Evolutionary conservation across 2,113 vertebrate species (phyloP), one percentile per base, ranked within the genome.

Genomic region (Melospiza melodia): DNA sequence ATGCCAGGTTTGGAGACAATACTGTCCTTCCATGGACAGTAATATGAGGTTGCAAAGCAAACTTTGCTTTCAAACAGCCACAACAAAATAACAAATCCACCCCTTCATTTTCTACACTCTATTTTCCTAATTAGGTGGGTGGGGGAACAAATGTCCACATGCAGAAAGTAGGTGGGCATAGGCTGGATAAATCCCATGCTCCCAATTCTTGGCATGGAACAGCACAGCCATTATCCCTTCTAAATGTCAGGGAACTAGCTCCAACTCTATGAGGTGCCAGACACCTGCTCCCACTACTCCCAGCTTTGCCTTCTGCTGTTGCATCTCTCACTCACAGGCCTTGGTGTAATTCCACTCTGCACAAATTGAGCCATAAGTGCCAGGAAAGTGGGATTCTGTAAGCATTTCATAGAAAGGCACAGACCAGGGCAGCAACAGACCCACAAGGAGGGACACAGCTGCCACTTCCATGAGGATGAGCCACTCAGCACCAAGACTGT

Each of bases 241-340:
- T 96, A 97, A 98, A 98, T 98, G 98, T 98, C 98, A 98, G 96
- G 96, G 95, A 97, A 95, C 91, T 25, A 33, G 91, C 92, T 98
- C 97, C 97, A 97, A 86, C 93, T 94, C 89, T 66, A 63, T 12
- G 93, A 95, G 92, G 96, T 55, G 97, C 98, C 97, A 98, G 98
- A 97, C 97, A 98, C 98, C 98, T 98, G 97, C 96, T 98, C 96
- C 96, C 96, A 77, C 89, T 58, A 90, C 88, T 97, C 92, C 90
- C 94, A 95, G 95, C 90, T 77, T 89, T 82, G 95, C 94, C 97
- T 97, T 97, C 96, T 96, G 96, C 89, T 91, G 92, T 77, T 95
- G 57, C 66, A 94, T 77, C 46, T 83, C 96, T 95, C 65, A 17
- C 54, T 69, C 88, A 66, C 77, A 94, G 69, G 84, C 82, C 89